Evolutionary conservation across 1,140 invertebrate species (phyloP), one percentile per base, ranked within the genome.

Genomic region (Lutraria rhynchaena): DNA sequence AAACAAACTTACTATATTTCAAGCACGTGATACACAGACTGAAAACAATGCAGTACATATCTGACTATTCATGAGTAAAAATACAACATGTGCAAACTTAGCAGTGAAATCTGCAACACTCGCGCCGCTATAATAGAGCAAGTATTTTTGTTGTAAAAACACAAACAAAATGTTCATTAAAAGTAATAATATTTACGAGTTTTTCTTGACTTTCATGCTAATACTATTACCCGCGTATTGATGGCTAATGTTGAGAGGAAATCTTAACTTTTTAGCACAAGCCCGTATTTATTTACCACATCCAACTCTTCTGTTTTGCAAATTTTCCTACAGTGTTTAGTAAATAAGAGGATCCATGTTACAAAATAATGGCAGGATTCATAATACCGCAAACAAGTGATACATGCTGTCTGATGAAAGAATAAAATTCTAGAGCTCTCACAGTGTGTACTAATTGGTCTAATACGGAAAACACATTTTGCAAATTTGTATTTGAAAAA

Each of bases 321-420:
- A 63, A 63, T 63, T 63, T 63, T 63, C 33, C 22, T 63, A 35
- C 37, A 44, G 60, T 63, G 60, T 63, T 63, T 63, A 37, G 60
- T 41, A 63, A 63, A 63, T 35, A 63, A 9, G 22, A 63, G 24
- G 17, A 19, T 63, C 37, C 44, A 37, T 11, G 60, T 63, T 63
- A 63, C 60, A 63, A 63, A 63, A 63, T 63, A 63, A 63, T 63
- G 60, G 13, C 35, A 37, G 44, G 37, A 63, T 35, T 35, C 35
- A 22, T 63, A 22, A 4, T 63, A 5, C 60, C 35, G 22, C n/a
- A 33, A 22, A 22, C 60, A 24, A 35, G 60, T 22, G 37, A 63
- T 35, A 9, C 33, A 41, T 41, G 1, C 31, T 33, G 31, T 41
- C 60, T 63, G 60, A 63, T 22, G 60, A 63, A 41, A 63, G 60